phyloP scores from a whole-genome alignment of 2,113 vertebrate species.

The Toxostoma redivivum region DNA sequence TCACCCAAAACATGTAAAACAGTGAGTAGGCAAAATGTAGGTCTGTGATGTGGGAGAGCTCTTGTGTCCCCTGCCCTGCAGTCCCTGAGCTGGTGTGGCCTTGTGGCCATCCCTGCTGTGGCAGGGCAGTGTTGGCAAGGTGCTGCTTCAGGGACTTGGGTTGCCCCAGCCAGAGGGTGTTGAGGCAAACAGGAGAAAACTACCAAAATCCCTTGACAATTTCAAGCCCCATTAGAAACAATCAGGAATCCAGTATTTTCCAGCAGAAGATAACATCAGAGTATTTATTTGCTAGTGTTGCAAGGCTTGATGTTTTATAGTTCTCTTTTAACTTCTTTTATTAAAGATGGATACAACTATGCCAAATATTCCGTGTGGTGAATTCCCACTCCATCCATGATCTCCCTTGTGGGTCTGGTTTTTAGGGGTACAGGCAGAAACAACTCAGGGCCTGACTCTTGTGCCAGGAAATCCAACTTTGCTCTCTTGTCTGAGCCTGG shows the following conservation, averaged over 20 bases:
- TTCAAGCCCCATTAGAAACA: background rate
- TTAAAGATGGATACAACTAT: background rate
- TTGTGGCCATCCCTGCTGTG: background rate
- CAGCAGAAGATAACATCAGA: background rate
- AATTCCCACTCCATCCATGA: background rate
- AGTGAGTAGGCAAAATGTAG: background rate
- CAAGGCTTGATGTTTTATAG: conserved; percentile 6
- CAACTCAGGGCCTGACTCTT: background rate
- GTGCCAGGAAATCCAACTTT: background rate
- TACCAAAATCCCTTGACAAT: background rate
- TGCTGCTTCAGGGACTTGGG: background rate
- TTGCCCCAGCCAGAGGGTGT: background rate
- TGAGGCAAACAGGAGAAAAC: background rate
- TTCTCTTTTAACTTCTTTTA: background rate
- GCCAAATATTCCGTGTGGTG: background rate
- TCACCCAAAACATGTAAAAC: background rate
- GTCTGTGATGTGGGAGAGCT: background rate
- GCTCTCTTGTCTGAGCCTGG: background rate
- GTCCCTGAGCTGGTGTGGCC: fast-evolving
- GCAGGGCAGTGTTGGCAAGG: background rate
- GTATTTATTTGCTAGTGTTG: background rate
- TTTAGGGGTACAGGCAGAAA: background rate
- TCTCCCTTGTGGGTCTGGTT: background rate
- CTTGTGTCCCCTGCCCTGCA: background rate
- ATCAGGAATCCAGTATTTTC: background rate